These are phyloP conservation scores for Diaprepes abbreviatus DNA, from an alignment of 2,888 invertebrate species.

Conservation along the genomic window DNA sequence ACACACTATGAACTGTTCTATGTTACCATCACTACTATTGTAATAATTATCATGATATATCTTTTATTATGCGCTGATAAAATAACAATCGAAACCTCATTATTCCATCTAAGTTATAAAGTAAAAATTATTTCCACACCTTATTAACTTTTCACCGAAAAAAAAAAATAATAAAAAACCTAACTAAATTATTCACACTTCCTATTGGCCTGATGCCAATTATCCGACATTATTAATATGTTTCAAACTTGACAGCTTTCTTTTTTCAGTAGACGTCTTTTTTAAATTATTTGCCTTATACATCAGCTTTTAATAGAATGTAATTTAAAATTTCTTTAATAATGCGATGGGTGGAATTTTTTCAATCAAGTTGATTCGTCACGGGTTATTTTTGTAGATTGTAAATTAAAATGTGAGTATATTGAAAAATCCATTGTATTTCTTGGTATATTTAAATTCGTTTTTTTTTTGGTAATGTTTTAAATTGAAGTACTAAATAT, in stretches of 20 bases:
- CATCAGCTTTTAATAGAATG: slow-evolving; percentile 43
- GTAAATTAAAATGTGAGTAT: slow-evolving; percentile 37
- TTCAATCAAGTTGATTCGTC: slow-evolving; percentile 45
- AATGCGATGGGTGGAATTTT: slow-evolving; percentile 40
- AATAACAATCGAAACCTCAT: neutral
- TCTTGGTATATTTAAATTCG: slow-evolving; percentile 18
- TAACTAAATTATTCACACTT: slow-evolving; percentile 44
- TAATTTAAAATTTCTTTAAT: slow-evolving; percentile 43
- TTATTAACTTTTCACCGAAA: slow-evolving; percentile 28
- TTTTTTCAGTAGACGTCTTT: slow-evolving; percentile 35
- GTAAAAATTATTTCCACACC: slow-evolving; percentile 32
- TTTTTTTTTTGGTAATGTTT: neutral
- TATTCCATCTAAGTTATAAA: neutral
- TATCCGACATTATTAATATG: slow-evolving; percentile 47
- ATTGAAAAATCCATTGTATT: slow-evolving; percentile 31
- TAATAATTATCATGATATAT: too few relatives aligned
- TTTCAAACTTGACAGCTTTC: slow-evolving; percentile 44
- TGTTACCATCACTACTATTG: too few relatives aligned
- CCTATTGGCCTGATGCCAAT: slow-evolving; percentile 45
- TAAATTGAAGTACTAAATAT: too few relatives aligned
- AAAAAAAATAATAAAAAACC: slow-evolving; percentile 20
- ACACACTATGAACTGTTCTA: too few relatives aligned
- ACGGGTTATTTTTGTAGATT: slow-evolving; percentile 35
- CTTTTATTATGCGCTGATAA: too few relatives aligned
- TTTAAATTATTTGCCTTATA: slow-evolving; percentile 47